Percentiles rank a stretch among this genome's conserved stretches.
These are phyloP conservation scores for Psittacula derbiana DNA, from an alignment of 2,797 vertebrate species.

Conservation along the genomic window DNA sequence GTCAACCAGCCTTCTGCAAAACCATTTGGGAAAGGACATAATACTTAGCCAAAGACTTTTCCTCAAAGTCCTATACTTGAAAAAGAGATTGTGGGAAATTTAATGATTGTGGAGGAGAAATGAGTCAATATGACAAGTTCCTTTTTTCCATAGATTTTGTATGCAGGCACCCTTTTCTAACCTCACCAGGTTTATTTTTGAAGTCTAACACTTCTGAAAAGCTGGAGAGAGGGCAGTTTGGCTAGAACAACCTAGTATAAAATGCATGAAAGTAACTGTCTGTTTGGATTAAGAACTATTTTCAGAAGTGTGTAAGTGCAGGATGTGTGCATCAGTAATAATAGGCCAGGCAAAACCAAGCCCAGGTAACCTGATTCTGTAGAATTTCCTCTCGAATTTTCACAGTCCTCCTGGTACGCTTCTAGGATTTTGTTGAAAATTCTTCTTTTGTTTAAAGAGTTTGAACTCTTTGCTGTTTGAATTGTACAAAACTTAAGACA, in stretches of 20 bases:
- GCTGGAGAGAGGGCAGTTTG: not conserved
- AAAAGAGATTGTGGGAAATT: not conserved
- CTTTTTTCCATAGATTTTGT: not conserved
- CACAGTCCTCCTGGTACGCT: rapidly evolving
- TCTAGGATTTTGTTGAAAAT: not conserved
- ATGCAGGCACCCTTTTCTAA: not conserved
- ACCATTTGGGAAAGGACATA: not conserved
- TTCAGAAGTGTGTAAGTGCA: not conserved
- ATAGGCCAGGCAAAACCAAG: not conserved
- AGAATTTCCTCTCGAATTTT: not conserved
- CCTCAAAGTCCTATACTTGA: not conserved
- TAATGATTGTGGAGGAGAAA: not conserved
- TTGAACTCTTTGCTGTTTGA: not conserved
- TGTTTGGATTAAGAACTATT: not conserved
- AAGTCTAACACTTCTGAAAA: not conserved
- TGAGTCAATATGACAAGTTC: not conserved
- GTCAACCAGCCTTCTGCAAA: not conserved
- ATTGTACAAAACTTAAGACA: not conserved
- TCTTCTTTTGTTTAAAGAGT: not conserved
- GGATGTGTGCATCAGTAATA: not conserved
- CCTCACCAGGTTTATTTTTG: not conserved
- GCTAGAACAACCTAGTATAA: not conserved
- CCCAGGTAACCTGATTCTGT: not conserved
- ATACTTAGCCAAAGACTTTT: not conserved
- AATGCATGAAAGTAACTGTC: not conserved